A percentile compares a stretch with the other conserved stretches of the same genome.
phyloP scores from a whole-genome alignment of 2,888 invertebrate genomes.

The Drosophila ustulata region DNA sequence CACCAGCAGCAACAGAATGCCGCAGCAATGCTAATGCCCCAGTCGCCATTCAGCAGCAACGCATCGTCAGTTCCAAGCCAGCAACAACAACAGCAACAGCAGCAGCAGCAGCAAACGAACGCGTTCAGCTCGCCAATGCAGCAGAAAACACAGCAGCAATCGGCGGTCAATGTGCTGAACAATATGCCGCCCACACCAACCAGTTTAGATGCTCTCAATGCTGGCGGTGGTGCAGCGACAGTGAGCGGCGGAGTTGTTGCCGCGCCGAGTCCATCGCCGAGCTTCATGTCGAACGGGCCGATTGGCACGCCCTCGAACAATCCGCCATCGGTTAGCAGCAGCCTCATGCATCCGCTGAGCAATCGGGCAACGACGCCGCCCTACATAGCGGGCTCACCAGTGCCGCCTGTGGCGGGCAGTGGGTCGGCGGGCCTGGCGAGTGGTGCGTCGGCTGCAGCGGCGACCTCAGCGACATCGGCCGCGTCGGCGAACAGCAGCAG shows the following conservation, averaged over 20 bases:
- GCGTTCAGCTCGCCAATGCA: slow-evolving; percentile 51
- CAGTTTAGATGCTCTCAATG: slow-evolving; percentile 84
- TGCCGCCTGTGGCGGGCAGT: slow-evolving; percentile 62
- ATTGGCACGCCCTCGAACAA: slow-evolving; percentile 86
- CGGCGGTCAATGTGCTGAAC: slow-evolving; percentile 56
- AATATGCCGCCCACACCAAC: slow-evolving; percentile 86
- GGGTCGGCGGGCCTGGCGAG: slow-evolving; percentile 65
- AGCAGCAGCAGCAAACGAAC: slow-evolving; percentile 81
- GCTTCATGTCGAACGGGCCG: slow-evolving; percentile 85
- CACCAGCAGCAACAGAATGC: slow-evolving; percentile 71
- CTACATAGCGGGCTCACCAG: slow-evolving; percentile 83
- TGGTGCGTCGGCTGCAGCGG: slow-evolving; percentile 71
- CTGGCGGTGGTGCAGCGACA: slow-evolving; percentile 48
- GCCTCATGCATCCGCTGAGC: slow-evolving; percentile 86
- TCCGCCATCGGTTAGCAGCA: slow-evolving; percentile 88
- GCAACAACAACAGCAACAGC: slow-evolving; percentile 76
- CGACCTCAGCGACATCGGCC: slow-evolving; percentile 71
- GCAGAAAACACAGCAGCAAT: slow-evolving; percentile 70
- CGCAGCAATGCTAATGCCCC: slow-evolving; percentile 85
- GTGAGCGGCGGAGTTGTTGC: slow-evolving; percentile 71
- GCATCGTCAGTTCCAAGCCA: slow-evolving; percentile 55
- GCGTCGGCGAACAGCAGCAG: slow-evolving; percentile 78
- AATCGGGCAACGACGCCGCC: slow-evolving; percentile 86
- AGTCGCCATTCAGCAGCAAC: slow-evolving; percentile 79
- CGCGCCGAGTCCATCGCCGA: slow-evolving; percentile 85